phyloP scores from a whole-genome alignment of 2,888 invertebrate genomes.

The Leptinotarsa tumamoca region DNA sequence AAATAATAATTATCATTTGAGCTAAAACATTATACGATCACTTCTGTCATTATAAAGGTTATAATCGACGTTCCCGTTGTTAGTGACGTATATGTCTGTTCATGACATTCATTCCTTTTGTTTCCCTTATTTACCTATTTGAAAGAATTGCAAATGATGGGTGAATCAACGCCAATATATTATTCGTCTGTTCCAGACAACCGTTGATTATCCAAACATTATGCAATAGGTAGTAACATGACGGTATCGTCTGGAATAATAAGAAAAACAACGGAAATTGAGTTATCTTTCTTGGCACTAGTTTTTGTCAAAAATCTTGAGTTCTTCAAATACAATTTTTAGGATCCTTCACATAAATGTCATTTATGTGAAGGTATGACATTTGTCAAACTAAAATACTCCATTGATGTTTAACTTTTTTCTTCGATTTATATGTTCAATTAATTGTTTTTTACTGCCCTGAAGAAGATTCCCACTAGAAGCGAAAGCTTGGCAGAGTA shows the following conservation, averaged over 20 bases:
- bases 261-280: background rate
- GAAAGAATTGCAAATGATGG: conserved; percentile 36
- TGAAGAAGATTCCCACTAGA: no score
- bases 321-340: no score
- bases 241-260: background rate
- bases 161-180: conserved; percentile 22
- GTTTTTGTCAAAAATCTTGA: no score
- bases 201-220: conserved; percentile 7
- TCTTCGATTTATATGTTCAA: no score
- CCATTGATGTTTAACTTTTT: no score
- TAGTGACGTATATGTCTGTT: conserved; percentile 17
- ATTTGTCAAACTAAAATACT: no score
- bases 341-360: no score
- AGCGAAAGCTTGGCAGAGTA: no score
- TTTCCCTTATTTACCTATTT: conserved; percentile 27
- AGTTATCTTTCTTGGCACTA: background rate
- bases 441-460: no score
- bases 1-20: background rate
- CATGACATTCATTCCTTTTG: conserved; percentile 34
- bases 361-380: no score
- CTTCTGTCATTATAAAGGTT: background rate
- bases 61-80: background rate
- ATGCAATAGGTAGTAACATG: background rate
- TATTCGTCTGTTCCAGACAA: conserved; percentile 6
- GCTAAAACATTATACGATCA: background rate